These are phyloP conservation scores for Florisuga fusca DNA, from an alignment of 2,797 vertebrate species.

Conservation along the genomic window DNA sequence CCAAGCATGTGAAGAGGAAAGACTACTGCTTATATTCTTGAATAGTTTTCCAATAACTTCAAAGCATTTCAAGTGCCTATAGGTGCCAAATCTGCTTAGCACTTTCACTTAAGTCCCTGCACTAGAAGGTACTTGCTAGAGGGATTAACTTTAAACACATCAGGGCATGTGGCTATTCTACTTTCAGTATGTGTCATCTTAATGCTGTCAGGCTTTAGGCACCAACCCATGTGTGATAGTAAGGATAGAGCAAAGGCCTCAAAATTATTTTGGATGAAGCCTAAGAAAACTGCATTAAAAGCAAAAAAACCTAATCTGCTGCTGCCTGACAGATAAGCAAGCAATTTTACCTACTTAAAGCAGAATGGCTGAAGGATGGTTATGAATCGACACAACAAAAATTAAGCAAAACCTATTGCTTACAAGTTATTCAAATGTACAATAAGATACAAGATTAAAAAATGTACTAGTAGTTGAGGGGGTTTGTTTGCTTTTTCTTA, in stretches of 20 bases:
- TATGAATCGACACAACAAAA: not conserved
- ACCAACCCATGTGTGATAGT: accelerated
- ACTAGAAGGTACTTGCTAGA: not conserved
- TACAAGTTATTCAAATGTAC: not conserved
- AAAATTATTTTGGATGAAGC: not conserved
- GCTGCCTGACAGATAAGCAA: not conserved
- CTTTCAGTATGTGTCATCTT: not conserved
- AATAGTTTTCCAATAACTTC: not conserved
- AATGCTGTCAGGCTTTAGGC: not conserved
- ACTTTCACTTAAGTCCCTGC: not conserved
- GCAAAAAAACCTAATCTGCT: not conserved
- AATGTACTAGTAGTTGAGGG: not conserved
- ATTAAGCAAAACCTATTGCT: not conserved
- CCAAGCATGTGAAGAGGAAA: not conserved
- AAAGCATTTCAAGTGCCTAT: not conserved
- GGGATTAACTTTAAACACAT: not conserved
- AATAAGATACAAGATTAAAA: not conserved
- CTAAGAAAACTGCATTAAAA: not conserved
- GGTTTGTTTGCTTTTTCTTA: not conserved
- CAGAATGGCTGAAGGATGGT: not conserved
- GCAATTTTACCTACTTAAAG: not conserved
- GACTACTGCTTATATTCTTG: not conserved
- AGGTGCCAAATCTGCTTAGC: not conserved
- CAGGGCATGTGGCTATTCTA: not conserved
- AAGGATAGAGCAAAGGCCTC: not conserved